Base-by-base conservation (phyloP, 2,888 invertebrate genomes). In the Diabrotica balteata region DNA sequence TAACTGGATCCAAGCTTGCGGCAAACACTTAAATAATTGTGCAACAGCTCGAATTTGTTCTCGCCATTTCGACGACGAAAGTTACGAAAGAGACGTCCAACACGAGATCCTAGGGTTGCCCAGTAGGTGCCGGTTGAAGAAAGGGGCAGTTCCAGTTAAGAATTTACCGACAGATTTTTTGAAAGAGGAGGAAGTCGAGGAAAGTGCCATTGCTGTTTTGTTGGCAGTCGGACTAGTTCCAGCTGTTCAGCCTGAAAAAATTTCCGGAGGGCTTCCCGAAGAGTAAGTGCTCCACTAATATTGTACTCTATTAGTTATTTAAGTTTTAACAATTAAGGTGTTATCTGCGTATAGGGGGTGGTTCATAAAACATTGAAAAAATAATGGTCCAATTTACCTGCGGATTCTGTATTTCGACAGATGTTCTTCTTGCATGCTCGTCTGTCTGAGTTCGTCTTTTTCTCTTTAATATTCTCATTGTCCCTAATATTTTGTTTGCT, bases 11-110 rank as follows among this genome's bases (percentile, higher is more conserved):
- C 81, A 84, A 73, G 86, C 86, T 45, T 88, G 88, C 79, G 87
- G 87, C 52, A 85, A 87, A 70, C 81, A 80, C 71, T 84, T 86
- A 65, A 82, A 83, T 68, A 88, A 88, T 80, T 86, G 87, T 72
- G 84, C 87, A 62, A 88, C 88, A 5, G 87, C 88, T 8, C 83
- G 86, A 61, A 85, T 87, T 74, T 88, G 87, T 78, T 87, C 87
- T 63, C 80, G 86, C 66, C 87, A 87, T 77, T 87, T 87, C 73
- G 83, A 84, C 63, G 83, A 84, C 69, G 82, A 83, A 46, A 85
- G 85, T 72, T 87, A 87, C 82, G 87, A 87, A 80, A 83, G 87
- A 73, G 87, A 87, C 79, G 85, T 86, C 71, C 87, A 87, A 77
- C 87, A 87, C 80, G 85, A 87, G 75, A 83, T 87, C 69, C 81